A percentile compares a stretch with the other conserved stretches of the same genome.
phyloP scores from a whole-genome alignment of 2,797 vertebrate species.

The Phrynocephalus guinanensis region DNA sequence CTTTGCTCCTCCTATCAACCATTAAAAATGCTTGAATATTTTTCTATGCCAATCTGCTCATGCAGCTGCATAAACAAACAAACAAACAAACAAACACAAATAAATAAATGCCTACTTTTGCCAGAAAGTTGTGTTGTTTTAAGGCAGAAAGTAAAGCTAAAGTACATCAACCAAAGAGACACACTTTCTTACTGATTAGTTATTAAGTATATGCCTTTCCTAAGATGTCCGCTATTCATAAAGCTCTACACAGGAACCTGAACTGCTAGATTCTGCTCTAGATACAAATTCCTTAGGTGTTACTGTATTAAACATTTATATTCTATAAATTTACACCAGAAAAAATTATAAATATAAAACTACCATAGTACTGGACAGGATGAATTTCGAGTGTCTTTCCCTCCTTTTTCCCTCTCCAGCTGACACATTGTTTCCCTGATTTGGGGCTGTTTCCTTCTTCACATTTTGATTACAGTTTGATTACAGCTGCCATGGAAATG shows the following conservation, averaged over 20 bases:
- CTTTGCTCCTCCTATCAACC: neutral
- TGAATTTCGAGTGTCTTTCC: neutral
- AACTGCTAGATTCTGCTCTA: neutral
- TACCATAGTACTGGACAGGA: neutral
- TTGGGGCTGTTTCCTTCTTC: neutral
- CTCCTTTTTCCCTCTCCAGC: neutral
- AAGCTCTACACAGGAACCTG: neutral
- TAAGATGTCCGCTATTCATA: too few species aligned
- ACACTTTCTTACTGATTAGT: neutral
- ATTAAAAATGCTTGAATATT: neutral
- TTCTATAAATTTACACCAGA: neutral
- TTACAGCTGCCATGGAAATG: fast-evolving
- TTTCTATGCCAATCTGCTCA: neutral
- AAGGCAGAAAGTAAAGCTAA: neutral
- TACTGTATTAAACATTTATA: neutral
- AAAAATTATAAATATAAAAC: neutral
- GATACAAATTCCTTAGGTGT: too few species aligned
- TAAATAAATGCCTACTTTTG: neutral
- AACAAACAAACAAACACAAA: neutral
- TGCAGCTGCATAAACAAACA: neutral
- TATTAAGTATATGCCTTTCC: neutral
- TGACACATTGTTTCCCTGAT: neutral
- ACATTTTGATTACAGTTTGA: neutral
- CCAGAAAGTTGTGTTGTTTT: neutral
- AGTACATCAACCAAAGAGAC: neutral